phyloP scores from a whole-genome alignment of 2,888 invertebrate genomes.

The Chydorus sphaericus region DNA sequence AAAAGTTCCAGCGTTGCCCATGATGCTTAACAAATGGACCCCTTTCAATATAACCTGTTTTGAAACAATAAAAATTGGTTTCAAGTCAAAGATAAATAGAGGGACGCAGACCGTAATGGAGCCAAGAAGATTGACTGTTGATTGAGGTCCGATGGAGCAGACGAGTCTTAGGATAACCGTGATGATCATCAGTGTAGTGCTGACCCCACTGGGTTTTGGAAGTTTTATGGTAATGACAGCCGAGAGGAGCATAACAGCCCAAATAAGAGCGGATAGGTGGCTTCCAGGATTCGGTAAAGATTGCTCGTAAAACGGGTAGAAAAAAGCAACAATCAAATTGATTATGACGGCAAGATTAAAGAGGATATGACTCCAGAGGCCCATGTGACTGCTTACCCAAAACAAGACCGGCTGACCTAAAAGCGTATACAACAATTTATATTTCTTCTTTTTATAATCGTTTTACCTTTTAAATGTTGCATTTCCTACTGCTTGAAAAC shows the following conservation, averaged over 20 bases:
- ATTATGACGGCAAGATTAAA: constrained; percentile 95
- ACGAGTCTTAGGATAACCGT: constrained; percentile 73
- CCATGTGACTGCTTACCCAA: constrained; percentile 95
- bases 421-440: constrained; percentile 17
- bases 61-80: constrained; percentile 7
- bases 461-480: no score
- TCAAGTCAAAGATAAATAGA: background rate
- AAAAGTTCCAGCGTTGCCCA: constrained; percentile 93
- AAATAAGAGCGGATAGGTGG: constrained; percentile 72
- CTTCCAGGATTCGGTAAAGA: constrained; percentile 51
- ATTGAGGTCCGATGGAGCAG: constrained; percentile 81
- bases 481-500: no score
- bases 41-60: constrained; percentile 73
- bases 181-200: constrained; percentile 60
- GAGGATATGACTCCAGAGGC: constrained; percentile 88
- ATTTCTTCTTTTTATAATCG: no score
- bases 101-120: constrained; percentile 47
- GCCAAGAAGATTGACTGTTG: constrained; percentile 72
- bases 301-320: constrained; percentile 71
- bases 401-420: constrained; percentile 81
- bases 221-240: constrained; percentile 59
- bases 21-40: constrained; percentile 82
- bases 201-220: constrained; percentile 60
- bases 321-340: constrained; percentile 91
- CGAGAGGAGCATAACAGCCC: constrained; percentile 60